Evolutionary conservation across 2,113 vertebrate species (phyloP).

Genomic region (Campylomormyrus tamandua): DNA sequence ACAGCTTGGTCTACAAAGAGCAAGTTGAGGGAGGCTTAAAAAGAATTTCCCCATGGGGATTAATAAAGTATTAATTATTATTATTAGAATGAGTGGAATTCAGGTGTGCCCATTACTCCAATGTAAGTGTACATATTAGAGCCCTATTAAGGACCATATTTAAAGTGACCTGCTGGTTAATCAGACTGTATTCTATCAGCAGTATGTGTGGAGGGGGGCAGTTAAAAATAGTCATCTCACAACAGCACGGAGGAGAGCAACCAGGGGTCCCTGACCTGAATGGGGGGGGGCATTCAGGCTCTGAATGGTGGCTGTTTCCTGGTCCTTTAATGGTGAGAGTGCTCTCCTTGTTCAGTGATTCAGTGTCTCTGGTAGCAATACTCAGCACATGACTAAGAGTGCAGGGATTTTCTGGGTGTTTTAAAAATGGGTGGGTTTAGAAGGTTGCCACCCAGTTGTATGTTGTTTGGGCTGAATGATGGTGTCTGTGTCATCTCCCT

Average conservation of each 20-base stretch:
- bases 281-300: background rate
- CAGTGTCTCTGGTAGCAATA: background rate
- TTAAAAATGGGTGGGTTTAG: background rate
- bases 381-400: background rate
- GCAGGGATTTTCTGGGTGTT: background rate
- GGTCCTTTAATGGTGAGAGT: background rate
- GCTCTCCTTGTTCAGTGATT: background rate
- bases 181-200: background rate
- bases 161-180: background rate
- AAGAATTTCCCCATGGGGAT: too few species aligned
- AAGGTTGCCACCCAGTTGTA: background rate
- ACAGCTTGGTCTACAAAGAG: too few species aligned
- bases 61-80: too few species aligned
- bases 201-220: background rate
- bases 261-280: background rate
- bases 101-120: background rate
- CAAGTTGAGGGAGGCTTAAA: too few species aligned
- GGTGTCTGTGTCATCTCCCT: background rate
- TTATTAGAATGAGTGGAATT: background rate
- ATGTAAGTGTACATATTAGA: background rate
- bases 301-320: background rate
- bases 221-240: background rate
- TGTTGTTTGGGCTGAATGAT: background rate
- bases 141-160: background rate
- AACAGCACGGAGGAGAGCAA: background rate